Conservation (phyloP, 2,888 invertebrate genomes). For the Acholoe squamosa region DNA sequence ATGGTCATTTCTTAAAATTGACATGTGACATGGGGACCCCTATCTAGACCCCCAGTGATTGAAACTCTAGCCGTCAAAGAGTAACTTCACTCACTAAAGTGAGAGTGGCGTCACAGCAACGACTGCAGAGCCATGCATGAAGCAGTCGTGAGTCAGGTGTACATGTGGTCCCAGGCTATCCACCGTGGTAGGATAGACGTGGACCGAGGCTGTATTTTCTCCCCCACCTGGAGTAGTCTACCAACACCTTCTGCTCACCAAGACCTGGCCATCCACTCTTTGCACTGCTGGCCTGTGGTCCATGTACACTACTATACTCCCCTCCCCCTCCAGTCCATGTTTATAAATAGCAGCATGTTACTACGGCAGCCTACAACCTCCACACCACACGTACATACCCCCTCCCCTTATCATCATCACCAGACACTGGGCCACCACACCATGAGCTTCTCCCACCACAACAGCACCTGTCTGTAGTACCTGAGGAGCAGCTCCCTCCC, state of each 20-base stretch:
- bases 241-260: too few relatives aligned
- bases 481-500: conserved; percentile 16
- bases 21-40: too few relatives aligned
- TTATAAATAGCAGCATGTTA: conserved; percentile 51
- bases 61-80: too few relatives aligned
- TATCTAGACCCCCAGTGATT: too few relatives aligned
- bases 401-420: not conserved
- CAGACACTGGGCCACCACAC: conserved; percentile 3
- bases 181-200: not conserved
- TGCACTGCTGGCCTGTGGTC: not conserved
- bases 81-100: too few relatives aligned
- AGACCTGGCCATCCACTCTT: too few relatives aligned
- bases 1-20: too few relatives aligned
- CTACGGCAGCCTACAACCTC: conserved; percentile 34
- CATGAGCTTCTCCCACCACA: not conserved
- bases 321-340: conserved; percentile 15
- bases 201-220: not conserved
- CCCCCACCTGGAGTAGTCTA: not conserved
- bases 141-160: too few relatives aligned
- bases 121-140: too few relatives aligned
- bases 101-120: too few relatives aligned
- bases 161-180: too few relatives aligned
- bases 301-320: not conserved
- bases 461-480: conserved; percentile 49
- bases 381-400: conserved; percentile 1